A percentile compares a stretch with the other conserved stretches of the same genome.
phyloP scores from a whole-genome alignment of 2,113 vertebrate species.

The Chionomys nivalis region DNA sequence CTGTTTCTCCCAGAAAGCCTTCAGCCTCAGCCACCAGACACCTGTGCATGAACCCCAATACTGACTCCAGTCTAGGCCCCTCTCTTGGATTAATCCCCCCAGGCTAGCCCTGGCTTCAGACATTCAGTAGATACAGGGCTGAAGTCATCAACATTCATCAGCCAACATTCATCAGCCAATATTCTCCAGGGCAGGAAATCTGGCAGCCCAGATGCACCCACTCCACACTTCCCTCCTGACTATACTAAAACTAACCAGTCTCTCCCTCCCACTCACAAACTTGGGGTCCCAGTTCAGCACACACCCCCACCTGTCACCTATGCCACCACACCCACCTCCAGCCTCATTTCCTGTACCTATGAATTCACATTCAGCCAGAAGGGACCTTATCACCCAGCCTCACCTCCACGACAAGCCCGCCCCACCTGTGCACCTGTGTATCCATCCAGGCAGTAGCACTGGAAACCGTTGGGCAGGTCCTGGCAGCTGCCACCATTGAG shows the following conservation, averaged over 20 bases:
- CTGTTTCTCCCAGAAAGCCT: not conserved
- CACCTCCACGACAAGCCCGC: not conserved
- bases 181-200: not conserved
- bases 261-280: not conserved
- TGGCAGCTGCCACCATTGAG: constrained; percentile 89
- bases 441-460: constrained; percentile 90
- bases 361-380: not conserved
- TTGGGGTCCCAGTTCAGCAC: not conserved
- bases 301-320: not conserved
- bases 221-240: not conserved
- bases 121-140: not conserved
- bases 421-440: constrained; percentile 89
- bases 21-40: not conserved
- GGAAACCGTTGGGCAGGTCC: constrained; percentile 90
- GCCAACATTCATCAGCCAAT: accelerated
- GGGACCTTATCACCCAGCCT: not conserved
- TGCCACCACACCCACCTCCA: not conserved
- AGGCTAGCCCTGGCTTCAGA: not conserved
- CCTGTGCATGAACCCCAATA: not conserved
- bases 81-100: not conserved
- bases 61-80: not conserved
- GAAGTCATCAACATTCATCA: not conserved
- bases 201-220: not conserved
- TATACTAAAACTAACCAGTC: not conserved
- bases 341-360: not conserved